A percentile compares a stretch with the other conserved stretches of the same genome.
Conservation (phyloP, 2,113 vertebrate species). For the Brevimyrus niger region DNA sequence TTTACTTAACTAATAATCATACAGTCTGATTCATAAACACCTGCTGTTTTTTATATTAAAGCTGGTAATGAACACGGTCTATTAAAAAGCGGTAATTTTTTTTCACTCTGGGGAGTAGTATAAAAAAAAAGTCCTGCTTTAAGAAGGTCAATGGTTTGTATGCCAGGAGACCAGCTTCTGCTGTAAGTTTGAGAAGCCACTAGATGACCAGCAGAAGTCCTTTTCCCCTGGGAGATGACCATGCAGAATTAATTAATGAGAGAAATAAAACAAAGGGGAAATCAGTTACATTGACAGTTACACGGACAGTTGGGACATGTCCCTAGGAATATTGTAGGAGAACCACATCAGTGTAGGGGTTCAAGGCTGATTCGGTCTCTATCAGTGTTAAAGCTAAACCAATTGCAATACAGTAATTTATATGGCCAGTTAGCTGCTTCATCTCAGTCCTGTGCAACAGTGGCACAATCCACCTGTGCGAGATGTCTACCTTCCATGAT, state of each 20-base stretch:
- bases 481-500: neutral
- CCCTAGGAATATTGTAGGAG: neutral
- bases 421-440: neutral
- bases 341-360: neutral
- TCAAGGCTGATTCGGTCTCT: neutral
- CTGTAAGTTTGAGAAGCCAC: neutral
- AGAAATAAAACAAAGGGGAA: neutral
- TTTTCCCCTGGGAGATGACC: neutral
- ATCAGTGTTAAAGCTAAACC: neutral
- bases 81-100: slow-evolving; percentile 9
- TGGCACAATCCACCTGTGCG: neutral
- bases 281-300: neutral
- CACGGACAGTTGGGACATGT: neutral
- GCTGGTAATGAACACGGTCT: slow-evolving; percentile 1
- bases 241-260: neutral
- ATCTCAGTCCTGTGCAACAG: neutral
- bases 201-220: neutral
- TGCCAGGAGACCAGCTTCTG: neutral
- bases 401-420: neutral
- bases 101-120: neutral
- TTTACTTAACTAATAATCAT: slow-evolving; percentile 9
- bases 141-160: neutral
- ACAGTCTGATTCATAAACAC: slow-evolving; percentile 11
- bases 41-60: slow-evolving; percentile 13
- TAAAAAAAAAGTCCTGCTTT: neutral